A percentile compares a stretch with the other conserved stretches of the same genome.
These are phyloP conservation scores for Acanthacorydalis orientalis DNA, from an alignment of 2,888 invertebrate genomes.

Conservation along the genomic window DNA sequence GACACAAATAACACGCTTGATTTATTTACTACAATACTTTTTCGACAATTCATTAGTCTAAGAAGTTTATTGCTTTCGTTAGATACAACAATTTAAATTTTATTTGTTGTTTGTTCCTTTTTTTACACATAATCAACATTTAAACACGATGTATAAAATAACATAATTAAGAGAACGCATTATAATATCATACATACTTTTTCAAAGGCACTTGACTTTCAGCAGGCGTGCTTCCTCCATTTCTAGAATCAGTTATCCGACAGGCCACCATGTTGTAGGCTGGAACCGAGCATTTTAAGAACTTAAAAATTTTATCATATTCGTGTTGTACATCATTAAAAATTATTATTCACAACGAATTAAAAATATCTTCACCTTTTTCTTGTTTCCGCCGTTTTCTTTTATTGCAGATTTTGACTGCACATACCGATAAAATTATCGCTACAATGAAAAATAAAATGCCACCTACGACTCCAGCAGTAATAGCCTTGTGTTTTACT, in stretches of 20 bases:
- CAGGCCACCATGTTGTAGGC: slow-evolving; percentile 98
- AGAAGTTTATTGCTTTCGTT: too few species aligned
- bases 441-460: slow-evolving; percentile 95
- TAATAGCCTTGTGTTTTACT: slow-evolving; percentile 89
- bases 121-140: too few species aligned
- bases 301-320: slow-evolving; percentile 1
- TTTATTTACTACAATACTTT: too few species aligned
- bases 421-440: slow-evolving; percentile 91
- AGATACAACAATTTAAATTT: too few species aligned
- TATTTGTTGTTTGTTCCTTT: too few species aligned
- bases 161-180: neutral
- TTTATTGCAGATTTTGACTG: slow-evolving; percentile 96
- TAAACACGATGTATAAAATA: too few species aligned
- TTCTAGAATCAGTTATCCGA: slow-evolving; percentile 85
- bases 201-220: slow-evolving; percentile 97
- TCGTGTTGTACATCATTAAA: neutral
- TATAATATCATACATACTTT: slow-evolving; percentile 55
- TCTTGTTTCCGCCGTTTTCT: slow-evolving; percentile 92
- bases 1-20: too few species aligned
- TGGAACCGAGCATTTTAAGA: slow-evolving; percentile 36
- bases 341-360: neutral
- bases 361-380: slow-evolving; percentile 54
- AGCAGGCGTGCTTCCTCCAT: slow-evolving; percentile 61
- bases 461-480: slow-evolving; percentile 91
- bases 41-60: too few species aligned